Evolutionary conservation across 2,113 vertebrate genomes (phyloP).

Genomic region (Cyanistes caeruleus): DNA sequence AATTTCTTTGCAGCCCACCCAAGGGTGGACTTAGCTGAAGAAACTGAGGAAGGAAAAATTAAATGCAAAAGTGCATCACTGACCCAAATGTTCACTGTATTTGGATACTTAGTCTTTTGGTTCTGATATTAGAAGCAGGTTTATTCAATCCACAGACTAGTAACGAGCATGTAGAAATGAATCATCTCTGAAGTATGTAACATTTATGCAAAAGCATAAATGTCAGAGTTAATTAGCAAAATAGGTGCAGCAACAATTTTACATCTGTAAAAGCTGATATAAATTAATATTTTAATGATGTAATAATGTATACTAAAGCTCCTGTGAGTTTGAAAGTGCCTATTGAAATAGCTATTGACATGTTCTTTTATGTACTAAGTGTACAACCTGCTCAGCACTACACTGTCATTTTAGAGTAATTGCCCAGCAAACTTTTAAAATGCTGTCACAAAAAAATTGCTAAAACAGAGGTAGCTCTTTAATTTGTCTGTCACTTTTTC

Average conservation of each 20-base stretch:
- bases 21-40: background rate
- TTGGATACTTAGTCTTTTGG: background rate
- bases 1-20: background rate
- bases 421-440: conserved; percentile 73
- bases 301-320: conserved; percentile 12
- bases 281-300: conserved; percentile 62
- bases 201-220: background rate
- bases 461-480: conserved; percentile 76
- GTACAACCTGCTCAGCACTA: conserved; percentile 51
- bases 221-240: conserved; percentile 45
- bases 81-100: background rate
- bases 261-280: conserved; percentile 55
- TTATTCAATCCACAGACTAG: background rate
- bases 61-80: background rate
- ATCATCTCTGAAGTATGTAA: background rate
- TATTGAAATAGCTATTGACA: conserved; percentile 46
- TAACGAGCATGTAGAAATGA: background rate
- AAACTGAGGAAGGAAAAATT: background rate
- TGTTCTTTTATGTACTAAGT: conserved; percentile 57
- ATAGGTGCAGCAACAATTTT: background rate
- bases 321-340: conserved; percentile 21
- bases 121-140: background rate
- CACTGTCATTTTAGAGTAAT: conserved; percentile 70
- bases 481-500: conserved; percentile 75
- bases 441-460: conserved; percentile 76